phyloP scores from a whole-genome alignment of 1,140 invertebrate species.

The Armadillidium nasatum region DNA sequence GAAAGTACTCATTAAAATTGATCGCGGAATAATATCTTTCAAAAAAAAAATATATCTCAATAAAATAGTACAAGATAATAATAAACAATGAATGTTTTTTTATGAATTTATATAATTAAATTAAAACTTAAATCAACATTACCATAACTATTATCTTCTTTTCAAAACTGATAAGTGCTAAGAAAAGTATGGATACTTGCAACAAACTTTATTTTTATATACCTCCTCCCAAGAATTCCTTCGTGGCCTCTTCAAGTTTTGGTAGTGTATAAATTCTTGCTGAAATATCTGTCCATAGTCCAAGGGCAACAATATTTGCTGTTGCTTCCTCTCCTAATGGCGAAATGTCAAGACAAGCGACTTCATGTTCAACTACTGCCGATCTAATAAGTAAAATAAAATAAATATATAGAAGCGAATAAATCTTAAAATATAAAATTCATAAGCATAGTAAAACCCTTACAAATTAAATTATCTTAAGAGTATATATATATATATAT shows the following conservation, averaged over 20 bases:
- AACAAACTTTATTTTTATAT: conserved; percentile 23
- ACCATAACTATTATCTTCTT: too few relatives aligned
- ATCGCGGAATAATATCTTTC: conserved; percentile 54
- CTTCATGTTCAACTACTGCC: conserved; percentile 71
- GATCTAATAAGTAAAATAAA: not conserved
- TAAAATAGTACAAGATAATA: too few relatives aligned
- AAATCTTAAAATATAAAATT: not conserved
- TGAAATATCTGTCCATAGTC: conserved; percentile 96
- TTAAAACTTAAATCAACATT: too few relatives aligned
- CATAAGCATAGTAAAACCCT: too few relatives aligned
- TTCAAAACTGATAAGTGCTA: too few relatives aligned
- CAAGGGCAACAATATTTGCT: conserved; percentile 78
- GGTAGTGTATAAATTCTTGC: conserved; percentile 77
- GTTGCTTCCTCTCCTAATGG: conserved; percentile 60
- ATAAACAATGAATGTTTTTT: not conserved
- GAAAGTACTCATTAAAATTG: conserved; percentile 88
- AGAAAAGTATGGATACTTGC: not conserved
- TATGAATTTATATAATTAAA: not conserved
- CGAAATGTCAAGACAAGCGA: conserved; percentile 92
- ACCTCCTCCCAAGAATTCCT: conserved; percentile 82
- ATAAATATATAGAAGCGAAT: not conserved
- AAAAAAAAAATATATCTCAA: not conserved
- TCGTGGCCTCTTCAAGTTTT: conserved; percentile 68
- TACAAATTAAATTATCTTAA: too few relatives aligned
- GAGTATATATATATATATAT: too few relatives aligned